phyloP scores from a whole-genome alignment of 1,140 invertebrate species.

The Drosophila truncata region DNA sequence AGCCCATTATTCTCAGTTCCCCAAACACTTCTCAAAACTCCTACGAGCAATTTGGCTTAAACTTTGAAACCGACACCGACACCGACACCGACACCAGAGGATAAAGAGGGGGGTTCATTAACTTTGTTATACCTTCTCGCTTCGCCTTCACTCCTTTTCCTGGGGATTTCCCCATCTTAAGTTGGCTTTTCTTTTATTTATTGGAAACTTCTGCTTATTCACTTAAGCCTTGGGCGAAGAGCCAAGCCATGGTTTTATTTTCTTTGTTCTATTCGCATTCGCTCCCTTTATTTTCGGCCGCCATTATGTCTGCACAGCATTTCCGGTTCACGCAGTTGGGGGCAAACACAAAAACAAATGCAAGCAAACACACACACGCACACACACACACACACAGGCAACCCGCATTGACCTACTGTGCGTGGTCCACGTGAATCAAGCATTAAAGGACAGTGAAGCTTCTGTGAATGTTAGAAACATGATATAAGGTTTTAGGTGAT shows the following conservation, averaged over 20 bases:
- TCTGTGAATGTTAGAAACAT: not conserved
- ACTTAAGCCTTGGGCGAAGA: conserved; percentile 39
- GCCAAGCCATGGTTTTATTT: conserved; percentile 15
- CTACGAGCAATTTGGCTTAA: conserved; percentile 42
- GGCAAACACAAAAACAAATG: conserved; percentile 34
- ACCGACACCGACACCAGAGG: conserved; percentile 33
- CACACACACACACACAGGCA: not conserved
- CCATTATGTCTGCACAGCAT: conserved; percentile 57
- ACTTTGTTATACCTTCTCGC: conserved; percentile 32
- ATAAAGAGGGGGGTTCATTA: conserved; percentile 48
- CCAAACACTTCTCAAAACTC: conserved; percentile 17
- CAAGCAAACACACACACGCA: conserved; percentile 11
- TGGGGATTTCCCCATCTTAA: conserved; percentile 16
- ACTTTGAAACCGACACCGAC: conserved; percentile 42
- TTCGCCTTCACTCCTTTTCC: conserved; percentile 3
- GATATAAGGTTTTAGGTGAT: not conserved
- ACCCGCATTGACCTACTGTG: conserved; percentile 63
- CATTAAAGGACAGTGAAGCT: not conserved
- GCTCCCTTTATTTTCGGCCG: conserved; percentile 43
- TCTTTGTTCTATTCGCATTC: conserved; percentile 14
- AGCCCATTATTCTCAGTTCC: not conserved
- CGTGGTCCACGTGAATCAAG: conserved; percentile 45
- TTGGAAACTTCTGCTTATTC: conserved; percentile 53
- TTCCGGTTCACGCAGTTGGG: conserved; percentile 54
- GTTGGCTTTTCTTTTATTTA: conserved; percentile 52